A percentile compares a stretch with the other conserved stretches of the same genome.
phyloP scores from a whole-genome alignment of 2,888 invertebrate genomes.

The Clepsis dumicolana region DNA sequence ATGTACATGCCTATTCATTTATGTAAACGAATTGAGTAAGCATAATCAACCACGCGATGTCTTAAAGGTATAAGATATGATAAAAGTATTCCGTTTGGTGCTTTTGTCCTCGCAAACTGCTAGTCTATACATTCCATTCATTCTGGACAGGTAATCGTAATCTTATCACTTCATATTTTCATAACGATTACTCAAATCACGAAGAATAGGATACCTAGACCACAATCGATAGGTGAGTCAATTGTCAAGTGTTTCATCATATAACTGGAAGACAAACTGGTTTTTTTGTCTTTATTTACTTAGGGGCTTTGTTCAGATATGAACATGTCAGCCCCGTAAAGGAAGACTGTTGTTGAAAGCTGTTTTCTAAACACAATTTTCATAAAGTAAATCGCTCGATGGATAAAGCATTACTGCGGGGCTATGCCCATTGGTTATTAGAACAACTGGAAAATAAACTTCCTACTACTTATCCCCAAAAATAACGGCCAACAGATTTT shows the following conservation, averaged over 20 bases:
- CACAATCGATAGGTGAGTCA: slow-evolving; percentile 1
- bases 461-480: too few relatives aligned
- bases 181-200: not conserved
- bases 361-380: too few relatives aligned
- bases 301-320: too few relatives aligned
- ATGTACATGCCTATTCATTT: not conserved
- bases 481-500: too few relatives aligned
- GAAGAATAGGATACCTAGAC: not conserved
- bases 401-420: too few relatives aligned
- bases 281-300: not conserved
- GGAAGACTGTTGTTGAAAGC: too few relatives aligned
- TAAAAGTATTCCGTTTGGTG: slow-evolving; percentile 14
- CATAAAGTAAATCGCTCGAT: too few relatives aligned
- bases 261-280: not conserved
- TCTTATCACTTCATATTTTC: slow-evolving; percentile 6
- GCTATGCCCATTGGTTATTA: too few relatives aligned
- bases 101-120: not conserved
- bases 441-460: too few relatives aligned
- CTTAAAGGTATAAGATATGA: slow-evolving; percentile 16
- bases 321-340: too few relatives aligned
- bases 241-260: not conserved
- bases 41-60: slow-evolving; percentile 20
- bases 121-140: not conserved
- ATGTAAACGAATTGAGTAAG: not conserved
- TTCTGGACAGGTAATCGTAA: slow-evolving; percentile 10